These are phyloP conservation scores for Falcaria lacertinaria DNA, from an alignment of 2,888 invertebrate genomes.

Conservation along the genomic window DNA sequence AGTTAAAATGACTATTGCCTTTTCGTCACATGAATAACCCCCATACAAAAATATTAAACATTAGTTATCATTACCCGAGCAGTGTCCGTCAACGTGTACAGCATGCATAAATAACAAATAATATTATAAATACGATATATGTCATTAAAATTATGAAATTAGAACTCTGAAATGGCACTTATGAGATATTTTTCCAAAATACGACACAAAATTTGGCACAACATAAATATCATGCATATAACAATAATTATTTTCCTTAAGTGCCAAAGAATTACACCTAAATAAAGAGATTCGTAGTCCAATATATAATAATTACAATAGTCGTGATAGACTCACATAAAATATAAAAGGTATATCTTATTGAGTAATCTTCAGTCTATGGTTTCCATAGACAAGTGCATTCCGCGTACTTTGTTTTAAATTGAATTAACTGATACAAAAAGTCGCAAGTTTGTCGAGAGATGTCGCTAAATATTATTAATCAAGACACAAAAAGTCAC, in stretches of 20 bases:
- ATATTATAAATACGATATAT: too few species aligned
- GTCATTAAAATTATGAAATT: slow-evolving; percentile 21
- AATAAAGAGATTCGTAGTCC: not conserved
- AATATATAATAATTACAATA: slow-evolving; percentile 19
- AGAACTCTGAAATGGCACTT: slow-evolving; percentile 28
- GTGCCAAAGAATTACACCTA: too few species aligned
- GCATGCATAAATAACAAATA: slow-evolving; percentile 13
- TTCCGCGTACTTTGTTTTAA: not conserved
- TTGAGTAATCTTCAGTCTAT: slow-evolving; percentile 14
- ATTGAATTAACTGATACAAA: not conserved
- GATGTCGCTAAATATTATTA: too few species aligned
- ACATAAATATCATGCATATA: slow-evolving; percentile 7
- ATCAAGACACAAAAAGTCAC: too few species aligned
- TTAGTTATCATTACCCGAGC: too few species aligned
- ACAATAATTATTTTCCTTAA: too few species aligned
- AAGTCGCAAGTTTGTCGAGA: not conserved
- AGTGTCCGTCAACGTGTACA: too few species aligned
- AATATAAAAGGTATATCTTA: slow-evolving; percentile 22
- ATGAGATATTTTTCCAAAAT: slow-evolving; percentile 1
- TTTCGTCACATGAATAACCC: too few species aligned
- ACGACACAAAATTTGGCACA: not conserved
- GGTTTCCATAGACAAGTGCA: not conserved
- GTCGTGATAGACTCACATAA: slow-evolving; percentile 15
- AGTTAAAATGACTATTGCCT: too few species aligned
- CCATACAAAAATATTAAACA: too few species aligned